Conservation (phyloP, 2,888 invertebrate species). For the Drosophila nr. perissopoda region DNA sequence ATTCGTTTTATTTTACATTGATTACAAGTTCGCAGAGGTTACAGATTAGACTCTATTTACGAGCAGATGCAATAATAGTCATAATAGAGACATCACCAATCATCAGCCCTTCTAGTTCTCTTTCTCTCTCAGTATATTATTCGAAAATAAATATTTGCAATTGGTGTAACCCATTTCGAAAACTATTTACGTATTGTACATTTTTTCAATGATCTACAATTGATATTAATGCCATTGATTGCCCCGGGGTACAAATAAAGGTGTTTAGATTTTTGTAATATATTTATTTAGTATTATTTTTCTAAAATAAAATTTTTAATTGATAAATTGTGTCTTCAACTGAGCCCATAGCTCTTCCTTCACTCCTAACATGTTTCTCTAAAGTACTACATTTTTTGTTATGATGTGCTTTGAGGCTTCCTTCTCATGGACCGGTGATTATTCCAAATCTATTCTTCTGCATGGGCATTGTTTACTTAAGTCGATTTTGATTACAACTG, state of each 20-base stretch:
- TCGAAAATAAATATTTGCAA: conserved; percentile 24
- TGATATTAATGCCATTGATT: conserved; percentile 12
- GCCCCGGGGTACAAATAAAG: neutral
- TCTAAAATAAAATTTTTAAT: neutral
- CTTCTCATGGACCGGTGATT: neutral
- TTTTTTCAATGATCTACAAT: conserved; percentile 1
- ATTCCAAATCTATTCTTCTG: neutral
- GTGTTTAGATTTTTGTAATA: neutral
- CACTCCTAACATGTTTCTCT: neutral
- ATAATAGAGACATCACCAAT: neutral
- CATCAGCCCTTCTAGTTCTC: neutral
- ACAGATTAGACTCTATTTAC: conserved; percentile 60
- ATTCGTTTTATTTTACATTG: conserved; percentile 52
- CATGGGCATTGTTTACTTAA: neutral
- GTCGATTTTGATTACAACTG: neutral
- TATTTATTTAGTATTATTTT: neutral
- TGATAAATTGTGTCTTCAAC: neutral
- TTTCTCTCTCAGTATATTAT: conserved; percentile 6
- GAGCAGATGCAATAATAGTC: conserved; percentile 30
- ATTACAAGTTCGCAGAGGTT: conserved; percentile 67
- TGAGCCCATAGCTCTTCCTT: neutral
- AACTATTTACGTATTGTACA: neutral
- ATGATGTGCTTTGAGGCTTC: neutral
- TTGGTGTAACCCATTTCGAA: conserved; percentile 11
- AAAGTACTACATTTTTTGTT: neutral